Base-by-base conservation (phyloP, 2,797 vertebrate genomes). In the Selene dorsalis region DNA sequence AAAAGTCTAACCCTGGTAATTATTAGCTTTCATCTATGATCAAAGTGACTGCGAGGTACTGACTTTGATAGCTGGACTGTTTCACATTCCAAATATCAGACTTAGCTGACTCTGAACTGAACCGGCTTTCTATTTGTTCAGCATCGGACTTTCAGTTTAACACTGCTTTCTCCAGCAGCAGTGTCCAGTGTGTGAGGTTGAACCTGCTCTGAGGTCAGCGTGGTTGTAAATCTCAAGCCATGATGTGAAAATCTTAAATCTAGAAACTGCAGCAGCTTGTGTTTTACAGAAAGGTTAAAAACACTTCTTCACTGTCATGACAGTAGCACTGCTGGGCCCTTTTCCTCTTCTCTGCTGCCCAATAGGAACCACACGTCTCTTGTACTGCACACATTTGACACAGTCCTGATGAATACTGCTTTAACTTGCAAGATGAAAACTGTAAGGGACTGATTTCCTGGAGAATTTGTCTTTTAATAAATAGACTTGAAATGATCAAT, bases 391-490 rank as follows among this genome's bases (percentile, higher is more conserved):
- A 80, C 64, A 86, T 84, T 84, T 89, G 59, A 69, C 85, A 78
- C 64, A 38, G 8, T 14, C 18, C 56, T 77, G 77, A 81, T 75
- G 55, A 90, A 91, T 85, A 66, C 82, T 62, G 39, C 82, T 71
- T 67, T 11, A 57, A 75, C 41, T 57, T 83, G 85, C 47, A 48
- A 79, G 60, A 28, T 68, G 41, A 30, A 69, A 73, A 50, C 74
- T 69, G 35, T 52, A 32, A 30, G 28, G 48, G 38, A 30, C 53
- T 3, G 2, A 30, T 69, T 41, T 73, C 12, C 22, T 50, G 24
- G 14, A 39, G 30, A 30, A 48, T 17, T 24, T 67, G 26, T 26
- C 45, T 58, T 32, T 6, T 32, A 32, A 32, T 32, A 32, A 32
- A 35, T 35, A 35, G 32, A 35, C 32, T 35, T 35, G 32, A 35